phyloP scores from a whole-genome alignment of 2,113 vertebrate genomes.

The Rattus rattus region DNA sequence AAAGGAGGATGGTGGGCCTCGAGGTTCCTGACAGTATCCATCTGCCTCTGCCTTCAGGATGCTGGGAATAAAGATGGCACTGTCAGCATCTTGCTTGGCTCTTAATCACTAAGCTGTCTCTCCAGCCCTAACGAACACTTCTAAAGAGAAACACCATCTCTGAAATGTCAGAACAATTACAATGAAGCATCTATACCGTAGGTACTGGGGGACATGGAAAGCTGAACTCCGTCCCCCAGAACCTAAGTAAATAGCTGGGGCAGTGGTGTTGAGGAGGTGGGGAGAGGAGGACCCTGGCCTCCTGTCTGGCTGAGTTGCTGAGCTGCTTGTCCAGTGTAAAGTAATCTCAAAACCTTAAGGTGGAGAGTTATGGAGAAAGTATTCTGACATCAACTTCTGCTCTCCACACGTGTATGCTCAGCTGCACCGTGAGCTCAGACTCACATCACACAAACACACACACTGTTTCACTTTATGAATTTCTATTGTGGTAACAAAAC shows the following conservation, averaged over 20 bases:
- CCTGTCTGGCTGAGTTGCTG: background rate
- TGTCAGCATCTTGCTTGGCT: background rate
- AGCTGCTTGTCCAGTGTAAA: background rate
- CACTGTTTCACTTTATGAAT: slow-evolving; percentile 22
- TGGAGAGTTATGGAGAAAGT: background rate
- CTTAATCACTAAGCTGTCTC: background rate
- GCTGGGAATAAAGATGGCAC: background rate
- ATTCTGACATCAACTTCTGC: background rate
- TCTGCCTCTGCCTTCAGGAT: background rate
- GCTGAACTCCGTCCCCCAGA: background rate
- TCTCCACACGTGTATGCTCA: background rate
- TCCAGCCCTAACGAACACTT: background rate
- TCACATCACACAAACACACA: background rate
- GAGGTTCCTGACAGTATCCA: background rate
- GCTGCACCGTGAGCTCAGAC: background rate
- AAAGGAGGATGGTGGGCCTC: background rate
- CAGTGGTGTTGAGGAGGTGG: background rate
- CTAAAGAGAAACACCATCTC: background rate
- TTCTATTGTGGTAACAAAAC: background rate
- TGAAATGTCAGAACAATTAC: background rate
- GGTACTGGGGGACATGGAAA: no score
- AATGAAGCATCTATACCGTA: background rate
- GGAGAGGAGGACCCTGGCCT: background rate
- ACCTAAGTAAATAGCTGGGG: background rate
- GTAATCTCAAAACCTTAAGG: background rate